phyloP scores from a whole-genome alignment of 2,797 vertebrate species.

The Tiaroga cobitis region DNA sequence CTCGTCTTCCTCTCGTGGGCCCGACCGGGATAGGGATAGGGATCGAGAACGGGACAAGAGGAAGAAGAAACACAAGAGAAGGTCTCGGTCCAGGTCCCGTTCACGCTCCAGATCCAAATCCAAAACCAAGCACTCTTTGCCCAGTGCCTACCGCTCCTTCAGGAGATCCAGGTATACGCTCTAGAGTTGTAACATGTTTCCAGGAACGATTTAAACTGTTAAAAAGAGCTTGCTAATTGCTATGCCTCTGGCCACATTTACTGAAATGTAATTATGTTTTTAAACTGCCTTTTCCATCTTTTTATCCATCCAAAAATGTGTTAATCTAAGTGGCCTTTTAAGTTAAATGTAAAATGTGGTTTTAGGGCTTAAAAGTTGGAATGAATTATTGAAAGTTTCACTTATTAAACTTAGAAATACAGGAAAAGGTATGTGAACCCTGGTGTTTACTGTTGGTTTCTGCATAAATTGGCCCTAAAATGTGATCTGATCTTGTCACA shows the following conservation, averaged over 20 bases:
- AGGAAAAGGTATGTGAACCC: neutral
- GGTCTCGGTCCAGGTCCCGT: slow-evolving; percentile 85
- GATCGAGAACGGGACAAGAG: slow-evolving; percentile 82
- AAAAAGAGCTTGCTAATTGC: slow-evolving; percentile 29
- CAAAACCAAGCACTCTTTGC: slow-evolving; percentile 89
- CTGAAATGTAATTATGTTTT: slow-evolving; percentile 37
- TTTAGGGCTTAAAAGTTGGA: slow-evolving; percentile 15
- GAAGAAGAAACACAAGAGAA: slow-evolving; percentile 93
- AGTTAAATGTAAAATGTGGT: slow-evolving; percentile 17
- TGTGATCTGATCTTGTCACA: neutral
- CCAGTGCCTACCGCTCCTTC: slow-evolving; percentile 90
- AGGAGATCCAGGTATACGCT: slow-evolving; percentile 86
- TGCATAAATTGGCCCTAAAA: neutral
- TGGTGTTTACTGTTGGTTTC: neutral
- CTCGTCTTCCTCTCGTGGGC: slow-evolving; percentile 51
- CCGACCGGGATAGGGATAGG: slow-evolving; percentile 55
- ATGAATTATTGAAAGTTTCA: neutral
- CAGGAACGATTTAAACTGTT: slow-evolving; percentile 14
- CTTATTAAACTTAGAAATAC: neutral
- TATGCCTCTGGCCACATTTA: slow-evolving; percentile 7
- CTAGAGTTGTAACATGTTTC: neutral
- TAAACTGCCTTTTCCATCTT: neutral
- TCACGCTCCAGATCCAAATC: slow-evolving; percentile 82
- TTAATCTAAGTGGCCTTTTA: slow-evolving; percentile 29
- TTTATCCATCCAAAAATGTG: slow-evolving; percentile 19